Conservation (phyloP, 2,797 vertebrate species). For the Dryobates pubescens region DNA sequence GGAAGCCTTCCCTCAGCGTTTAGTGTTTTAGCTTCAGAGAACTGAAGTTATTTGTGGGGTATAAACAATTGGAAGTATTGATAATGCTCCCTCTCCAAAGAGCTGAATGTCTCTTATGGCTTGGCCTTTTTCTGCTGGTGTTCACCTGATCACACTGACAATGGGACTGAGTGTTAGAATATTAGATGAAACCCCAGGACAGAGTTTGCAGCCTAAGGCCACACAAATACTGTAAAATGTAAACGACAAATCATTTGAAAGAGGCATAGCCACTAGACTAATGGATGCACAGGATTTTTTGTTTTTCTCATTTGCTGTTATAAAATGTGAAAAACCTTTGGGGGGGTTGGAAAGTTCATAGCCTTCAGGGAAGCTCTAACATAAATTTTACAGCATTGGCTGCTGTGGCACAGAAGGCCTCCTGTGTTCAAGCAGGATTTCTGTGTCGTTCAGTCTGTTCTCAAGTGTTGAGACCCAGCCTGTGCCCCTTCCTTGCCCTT, state of each 20-base stretch:
- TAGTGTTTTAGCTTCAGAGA: neutral
- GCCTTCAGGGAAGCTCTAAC: neutral
- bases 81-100: neutral
- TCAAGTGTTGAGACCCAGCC: neutral
- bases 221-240: conserved; percentile 7
- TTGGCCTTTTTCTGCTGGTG: neutral
- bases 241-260: conserved; percentile 33
- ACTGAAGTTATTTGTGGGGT: neutral
- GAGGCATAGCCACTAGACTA: neutral
- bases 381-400: neutral
- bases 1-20: neutral
- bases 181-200: conserved; percentile 11
- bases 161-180: neutral
- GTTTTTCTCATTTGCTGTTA: neutral
- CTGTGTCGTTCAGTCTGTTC: neutral
- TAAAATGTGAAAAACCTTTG: conserved; percentile 7
- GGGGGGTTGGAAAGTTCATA: neutral
- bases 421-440: neutral
- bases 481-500: neutral
- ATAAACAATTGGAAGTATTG: neutral
- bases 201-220: neutral
- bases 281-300: neutral
- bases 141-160: neutral
- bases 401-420: neutral
- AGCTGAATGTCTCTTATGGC: neutral